Evolutionary conservation across 2,888 invertebrate genomes (phyloP), one percentile per base, ranked within the genome.

Genomic region (Leptinotarsa haldemani): DNA sequence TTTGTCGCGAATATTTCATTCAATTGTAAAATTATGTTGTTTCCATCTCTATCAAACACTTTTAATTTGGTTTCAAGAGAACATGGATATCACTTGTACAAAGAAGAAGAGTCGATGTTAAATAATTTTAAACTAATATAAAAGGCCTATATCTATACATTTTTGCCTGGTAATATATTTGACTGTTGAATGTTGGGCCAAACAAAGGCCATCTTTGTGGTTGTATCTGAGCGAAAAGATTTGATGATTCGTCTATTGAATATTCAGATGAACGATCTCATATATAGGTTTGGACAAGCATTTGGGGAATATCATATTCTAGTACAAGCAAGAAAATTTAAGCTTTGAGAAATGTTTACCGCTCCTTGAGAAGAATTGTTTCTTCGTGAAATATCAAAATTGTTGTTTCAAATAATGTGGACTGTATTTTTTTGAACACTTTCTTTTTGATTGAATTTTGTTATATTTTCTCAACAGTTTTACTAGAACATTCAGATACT

Each of bases 81-180:
- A 70, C 67, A 67, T 67, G 67, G 70, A 66, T 74, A 69, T 71
- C 68, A 70, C 65, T 69, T 74, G 65, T 70, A 74, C 53, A 67
- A 56, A 69, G 40, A 72, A 68, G 46, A 72, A 68, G 63, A 66
- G 56, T 68, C 71, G 69, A 65, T 75, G 74, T 74, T 69, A 46
- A 71, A 66, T 65, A 58, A 64, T 70, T 70, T 56, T 61, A 71
- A 69, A 30, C 63, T 71, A 48, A 58, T 58, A 61, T 58, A 58
- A 68, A 72, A 67, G 67, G 67, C 67, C 67, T 71, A 71, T 71
- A 56, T 71, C 68, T 71, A 58, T 69, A 68, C 67, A 66, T 71
- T 73, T 67, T 66, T 69, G 69, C 63, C 63, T 68, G 70, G 68
- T 52, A 47, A 70, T 71, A 71, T 53, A 71, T 40, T 61, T 63